phyloP scores from a whole-genome alignment of 2,888 invertebrate genomes.

The Noctua fimbriata region DNA sequence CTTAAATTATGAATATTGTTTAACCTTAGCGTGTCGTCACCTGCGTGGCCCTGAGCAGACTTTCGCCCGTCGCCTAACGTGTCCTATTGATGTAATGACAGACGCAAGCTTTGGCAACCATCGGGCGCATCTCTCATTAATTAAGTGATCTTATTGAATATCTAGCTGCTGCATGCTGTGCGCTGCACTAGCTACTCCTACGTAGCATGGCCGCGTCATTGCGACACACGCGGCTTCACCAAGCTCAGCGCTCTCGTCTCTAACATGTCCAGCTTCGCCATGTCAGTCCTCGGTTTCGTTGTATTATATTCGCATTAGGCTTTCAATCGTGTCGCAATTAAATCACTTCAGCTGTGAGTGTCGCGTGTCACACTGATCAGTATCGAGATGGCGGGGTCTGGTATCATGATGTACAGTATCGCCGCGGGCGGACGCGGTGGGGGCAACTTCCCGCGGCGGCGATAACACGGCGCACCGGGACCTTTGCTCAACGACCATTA shows the following conservation, averaged over 20 bases:
- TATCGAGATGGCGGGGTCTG: neutral
- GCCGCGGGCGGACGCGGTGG: conserved; percentile 12
- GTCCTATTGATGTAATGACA: conserved; percentile 39
- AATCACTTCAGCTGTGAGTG: neutral
- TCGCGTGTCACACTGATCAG: neutral
- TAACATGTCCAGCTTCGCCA: conserved; percentile 11
- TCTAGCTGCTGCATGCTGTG: neutral
- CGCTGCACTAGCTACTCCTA: neutral
- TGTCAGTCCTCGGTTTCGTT: neutral
- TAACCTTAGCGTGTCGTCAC: conserved; percentile 25
- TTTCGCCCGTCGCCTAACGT: conserved; percentile 6
- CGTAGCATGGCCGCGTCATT: neutral
- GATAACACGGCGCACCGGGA: conserved; percentile 4
- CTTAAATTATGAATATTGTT: conserved; percentile 39
- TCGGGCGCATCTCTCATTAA: conserved; percentile 4
- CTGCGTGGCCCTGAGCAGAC: conserved; percentile 3
- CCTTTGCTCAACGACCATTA: conserved; percentile 31
- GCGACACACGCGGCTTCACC: conserved; percentile 19
- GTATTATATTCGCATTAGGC: conserved; percentile 46
- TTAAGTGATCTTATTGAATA: neutral
- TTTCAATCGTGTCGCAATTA: conserved; percentile 7
- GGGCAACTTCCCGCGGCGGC: conserved; percentile 12
- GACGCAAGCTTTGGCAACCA: conserved; percentile 15
- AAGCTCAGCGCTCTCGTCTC: conserved; percentile 11
- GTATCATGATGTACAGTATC: neutral